phyloP scores from a whole-genome alignment of 2,797 vertebrate species.

The Telmatherina bonti region DNA sequence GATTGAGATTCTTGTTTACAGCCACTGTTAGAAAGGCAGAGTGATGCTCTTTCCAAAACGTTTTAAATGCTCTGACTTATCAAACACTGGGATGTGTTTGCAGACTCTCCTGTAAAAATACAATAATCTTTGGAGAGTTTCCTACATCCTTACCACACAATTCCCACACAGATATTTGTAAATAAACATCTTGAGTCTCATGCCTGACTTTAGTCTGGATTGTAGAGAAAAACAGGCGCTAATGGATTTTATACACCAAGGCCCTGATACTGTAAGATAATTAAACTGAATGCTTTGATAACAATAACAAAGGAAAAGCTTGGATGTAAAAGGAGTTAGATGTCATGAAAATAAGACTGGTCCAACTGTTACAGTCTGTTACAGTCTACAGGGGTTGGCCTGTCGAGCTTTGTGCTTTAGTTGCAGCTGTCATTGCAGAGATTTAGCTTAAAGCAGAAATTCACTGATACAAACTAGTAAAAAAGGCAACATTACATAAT shows the following conservation, averaged over 20 bases:
- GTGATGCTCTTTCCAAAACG: no score
- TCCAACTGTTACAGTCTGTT: background rate
- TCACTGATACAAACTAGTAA: background rate
- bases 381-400: background rate
- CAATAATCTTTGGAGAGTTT: no score
- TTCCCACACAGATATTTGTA: no score
- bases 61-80: background rate
- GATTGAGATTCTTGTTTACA: background rate
- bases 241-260: background rate
- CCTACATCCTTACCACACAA: no score
- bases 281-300: background rate
- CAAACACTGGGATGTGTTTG: background rate
- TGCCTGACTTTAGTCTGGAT: no score
- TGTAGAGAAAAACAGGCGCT: no score
- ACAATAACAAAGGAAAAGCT: background rate
- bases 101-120: background rate
- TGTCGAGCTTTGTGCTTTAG: background rate
- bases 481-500: background rate
- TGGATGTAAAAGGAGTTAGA: background rate
- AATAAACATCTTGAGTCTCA: no score
- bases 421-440: background rate
- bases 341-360: background rate
- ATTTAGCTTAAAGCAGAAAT: background rate
- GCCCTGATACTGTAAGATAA: background rate
- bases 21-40: background rate